Base-by-base conservation (phyloP, 2,113 vertebrate genomes). In the Xenus cinereus region DNA sequence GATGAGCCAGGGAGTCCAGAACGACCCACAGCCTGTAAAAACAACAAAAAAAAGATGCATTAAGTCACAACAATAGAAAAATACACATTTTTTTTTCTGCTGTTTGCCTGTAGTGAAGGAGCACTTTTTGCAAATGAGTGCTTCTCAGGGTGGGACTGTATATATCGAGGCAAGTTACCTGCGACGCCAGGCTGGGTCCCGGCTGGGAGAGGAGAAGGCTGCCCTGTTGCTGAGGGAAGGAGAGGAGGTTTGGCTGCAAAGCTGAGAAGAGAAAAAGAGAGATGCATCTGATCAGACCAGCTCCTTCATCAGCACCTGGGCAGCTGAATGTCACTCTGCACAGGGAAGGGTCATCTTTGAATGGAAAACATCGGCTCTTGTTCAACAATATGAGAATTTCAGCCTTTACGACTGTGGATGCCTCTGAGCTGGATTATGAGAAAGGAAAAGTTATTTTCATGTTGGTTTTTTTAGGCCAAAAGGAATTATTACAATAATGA, bases 191-290 rank as follows among this genome's bases (percentile, higher is more conserved):
- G 90, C 99, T 98, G 51, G 99, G 98, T 32, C 99, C 99, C 1
- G 99, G 97, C 35, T 99, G 99, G n/a, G 99, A 99, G 84, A 98
- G 99, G 37, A 99, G 98, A 37, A 99, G 98, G 57, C 98, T 97
- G 63, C 97, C 97, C 95, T 99, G 99, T 71, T 98, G 98, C 96
- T 99, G 99, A 11, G 98, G 98, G 72, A 99, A 98, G 62, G 99
- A 98, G 66, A 99, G 98, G 90, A 99, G 96, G 96, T 99, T 99
- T 93, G 99, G 98, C 98, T 99, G 99, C 95, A 99, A 98, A 93
- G 99, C 98, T 98, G 97, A 53, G 64, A 90, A 62, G 68, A 82
- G 48, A 94, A 24, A 73, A 24, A 73, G 1, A 75, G 11, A 84
- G 28, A 90, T 0, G 20, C 6, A 6, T 17, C 28, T 30, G 48